Base-by-base conservation (phyloP, 2,113 vertebrate species). In the Chlorocebus sabaeus region DNA sequence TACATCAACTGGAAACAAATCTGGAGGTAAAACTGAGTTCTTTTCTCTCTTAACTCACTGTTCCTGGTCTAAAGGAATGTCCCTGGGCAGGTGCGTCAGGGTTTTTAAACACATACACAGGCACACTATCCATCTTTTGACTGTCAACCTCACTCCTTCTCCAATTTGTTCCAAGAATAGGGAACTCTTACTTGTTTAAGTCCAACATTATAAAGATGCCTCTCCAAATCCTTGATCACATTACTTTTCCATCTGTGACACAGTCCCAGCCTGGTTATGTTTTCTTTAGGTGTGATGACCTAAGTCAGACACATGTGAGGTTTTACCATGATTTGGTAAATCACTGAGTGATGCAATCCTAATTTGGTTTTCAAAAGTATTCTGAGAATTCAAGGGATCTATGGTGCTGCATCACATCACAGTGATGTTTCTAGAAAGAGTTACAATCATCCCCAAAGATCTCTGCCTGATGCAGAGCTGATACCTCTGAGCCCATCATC, bases 341-440 rank as follows among this genome's bases (percentile, higher is more conserved):
- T 84, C 30, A 40, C 68, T 35, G 78, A 67, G 8, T 45, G 18
- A 91, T 35, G 14, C 20, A 8, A 73, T 61, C 38, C 52, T 52
- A 18, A 30, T 55, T 78, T 83, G 27, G 76, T 43, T 92, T 89
- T 68, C 64, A 98, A 96, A 73, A 52, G 43, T 73, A 78, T 93
- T 25, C 72, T 86, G 64, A 89, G 81, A 81, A 76, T 93, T 43
- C 75, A 64, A n/a, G 50, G 73, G 64, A 4, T 59, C n/a, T 57
- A 8, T 11, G 25, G 25, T 73, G 17, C 73, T 52, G 0, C 40
- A 30, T 84, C 3, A 2, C 25, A 80, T 76, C 95, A 52, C 14
- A 75, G 23, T 59, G 79, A 82, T 89, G 35, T 72, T 97, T 92
- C 88, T 59, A 89, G 35, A 94, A 94, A 87, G 48, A 89, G 45